Base-by-base conservation (phyloP, 1,140 invertebrate species). In the Euura saliciscinereae region DNA sequence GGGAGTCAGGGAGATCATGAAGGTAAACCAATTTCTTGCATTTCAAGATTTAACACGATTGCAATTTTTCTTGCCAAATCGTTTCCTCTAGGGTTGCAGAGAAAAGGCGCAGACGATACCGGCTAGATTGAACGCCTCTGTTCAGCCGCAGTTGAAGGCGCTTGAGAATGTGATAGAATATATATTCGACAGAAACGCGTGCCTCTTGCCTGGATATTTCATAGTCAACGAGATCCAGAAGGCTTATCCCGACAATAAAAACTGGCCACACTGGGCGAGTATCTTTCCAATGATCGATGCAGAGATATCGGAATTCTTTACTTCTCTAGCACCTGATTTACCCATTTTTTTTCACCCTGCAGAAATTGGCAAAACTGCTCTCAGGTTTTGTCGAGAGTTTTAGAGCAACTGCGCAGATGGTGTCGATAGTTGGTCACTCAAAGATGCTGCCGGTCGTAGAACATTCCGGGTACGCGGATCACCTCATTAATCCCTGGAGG, bases 141-240 rank as follows among this genome's bases (percentile, higher is more conserved):
- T 94, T 45, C 89, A 94, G 80, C 93, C 93, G 6, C 95, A 96
- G 86, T 87, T 96, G 45, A 92, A 93, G 80, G 93, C 92, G n/a
- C 85, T 97, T 11, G 90, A 94, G 79, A 91, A 92, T 82, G 91
- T 98, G 3, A 91, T 98, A 68, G 91, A 94, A 78, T 93, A 95
- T 77, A 98, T 99, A 78, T 96, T 99, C 88, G 95, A 99, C 83
- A 89, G 97, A 44, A 96, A 97, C 88, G 93, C 94, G 4, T 97
- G 96, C 81, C 87, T 99, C 7, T 86, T 99, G 65, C 98, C 98
- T 10, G 95, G 94, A 28, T 98, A 98, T 85, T 95, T 99, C 76
- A 95, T 98, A 74, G 94, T 98, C 0, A 98, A 97, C 87, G 97
- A 99, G 88, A 93, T 99, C 77, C 92, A 95, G 70, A 96, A 98